These are phyloP conservation scores for Acipenser oxyrinchus DNA, from an alignment of 2,797 vertebrate species.

Conservation along the genomic window DNA sequence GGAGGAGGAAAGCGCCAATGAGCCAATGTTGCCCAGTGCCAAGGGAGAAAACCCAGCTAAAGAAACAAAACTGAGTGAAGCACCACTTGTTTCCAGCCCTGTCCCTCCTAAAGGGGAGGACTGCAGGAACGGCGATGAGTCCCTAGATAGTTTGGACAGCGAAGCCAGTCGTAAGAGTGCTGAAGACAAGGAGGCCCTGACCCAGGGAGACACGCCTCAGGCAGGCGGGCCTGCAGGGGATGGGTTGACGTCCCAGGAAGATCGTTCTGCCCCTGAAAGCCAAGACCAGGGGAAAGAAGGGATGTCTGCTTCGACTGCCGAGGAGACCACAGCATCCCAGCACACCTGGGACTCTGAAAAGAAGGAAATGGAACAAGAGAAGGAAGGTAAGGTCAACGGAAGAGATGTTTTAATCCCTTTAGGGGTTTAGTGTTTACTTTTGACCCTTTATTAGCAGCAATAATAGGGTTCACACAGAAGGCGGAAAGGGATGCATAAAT, in stretches of 20 bases:
- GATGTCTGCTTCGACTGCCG: not conserved
- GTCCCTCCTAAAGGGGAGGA: conserved; percentile 41
- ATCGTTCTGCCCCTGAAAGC: not conserved
- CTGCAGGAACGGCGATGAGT: conserved; percentile 82
- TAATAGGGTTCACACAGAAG: no score
- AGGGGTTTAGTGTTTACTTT: no score
- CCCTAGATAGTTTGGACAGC: conserved; percentile 71
- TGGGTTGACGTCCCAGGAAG: not conserved
- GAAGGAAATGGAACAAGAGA: conserved; percentile 62
- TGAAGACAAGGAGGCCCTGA: conserved; percentile 34
- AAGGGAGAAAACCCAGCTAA: conserved; percentile 25
- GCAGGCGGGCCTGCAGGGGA: conserved; percentile 1
- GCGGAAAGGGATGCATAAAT: no score
- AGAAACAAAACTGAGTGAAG: not conserved
- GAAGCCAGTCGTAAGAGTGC: conserved; percentile 39
- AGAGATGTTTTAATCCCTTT: no score
- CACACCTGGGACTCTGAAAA: conserved; percentile 23
- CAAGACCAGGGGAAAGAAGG: not conserved
- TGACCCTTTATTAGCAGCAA: no score
- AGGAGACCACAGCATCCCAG: not conserved
- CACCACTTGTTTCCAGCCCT: conserved; percentile 35
- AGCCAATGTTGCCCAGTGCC: conserved; percentile 62
- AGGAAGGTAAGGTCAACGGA: conserved; percentile 65
- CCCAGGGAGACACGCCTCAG: conserved; percentile 39
- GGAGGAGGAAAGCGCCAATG: conserved; percentile 90